Conservation (phyloP, 2,888 invertebrate genomes). For the Magallana nippona region DNA sequence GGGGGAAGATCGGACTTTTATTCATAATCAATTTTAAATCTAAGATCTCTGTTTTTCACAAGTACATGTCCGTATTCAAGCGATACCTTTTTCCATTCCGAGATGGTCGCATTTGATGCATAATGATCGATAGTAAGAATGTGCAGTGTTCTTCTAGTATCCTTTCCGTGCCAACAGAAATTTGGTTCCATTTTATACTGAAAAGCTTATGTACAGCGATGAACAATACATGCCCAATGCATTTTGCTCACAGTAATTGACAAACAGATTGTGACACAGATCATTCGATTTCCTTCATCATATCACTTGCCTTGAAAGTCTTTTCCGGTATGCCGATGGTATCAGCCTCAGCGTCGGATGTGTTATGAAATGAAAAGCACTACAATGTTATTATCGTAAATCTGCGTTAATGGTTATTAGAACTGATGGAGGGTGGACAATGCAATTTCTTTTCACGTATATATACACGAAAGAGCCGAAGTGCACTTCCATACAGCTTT, state of each 20-base stretch:
- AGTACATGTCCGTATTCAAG: too few relatives aligned
- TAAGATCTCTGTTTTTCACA: too few relatives aligned
- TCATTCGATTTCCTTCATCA: neutral
- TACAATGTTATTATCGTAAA: conserved; percentile 25
- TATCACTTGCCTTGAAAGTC: neutral
- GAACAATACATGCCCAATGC: neutral
- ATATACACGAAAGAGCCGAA: neutral
- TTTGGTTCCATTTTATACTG: too few relatives aligned
- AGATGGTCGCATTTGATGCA: too few relatives aligned
- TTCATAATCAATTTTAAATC: too few relatives aligned
- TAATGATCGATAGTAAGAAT: too few relatives aligned
- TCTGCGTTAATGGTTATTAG: conserved; percentile 9
- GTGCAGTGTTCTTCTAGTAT: too few relatives aligned
- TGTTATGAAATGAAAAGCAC: neutral
- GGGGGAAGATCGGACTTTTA: too few relatives aligned
- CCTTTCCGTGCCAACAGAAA: too few relatives aligned
- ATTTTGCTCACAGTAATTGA: neutral
- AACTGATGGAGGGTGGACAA: neutral
- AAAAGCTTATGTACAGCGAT: neutral
- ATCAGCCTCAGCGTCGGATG: neutral
- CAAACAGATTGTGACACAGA: neutral
- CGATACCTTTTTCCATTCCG: too few relatives aligned
- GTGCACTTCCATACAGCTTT: neutral
- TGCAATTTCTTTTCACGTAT: neutral
- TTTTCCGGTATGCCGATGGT: neutral